phyloP scores from a whole-genome alignment of 2,888 invertebrate species.

The Lottia scabra region DNA sequence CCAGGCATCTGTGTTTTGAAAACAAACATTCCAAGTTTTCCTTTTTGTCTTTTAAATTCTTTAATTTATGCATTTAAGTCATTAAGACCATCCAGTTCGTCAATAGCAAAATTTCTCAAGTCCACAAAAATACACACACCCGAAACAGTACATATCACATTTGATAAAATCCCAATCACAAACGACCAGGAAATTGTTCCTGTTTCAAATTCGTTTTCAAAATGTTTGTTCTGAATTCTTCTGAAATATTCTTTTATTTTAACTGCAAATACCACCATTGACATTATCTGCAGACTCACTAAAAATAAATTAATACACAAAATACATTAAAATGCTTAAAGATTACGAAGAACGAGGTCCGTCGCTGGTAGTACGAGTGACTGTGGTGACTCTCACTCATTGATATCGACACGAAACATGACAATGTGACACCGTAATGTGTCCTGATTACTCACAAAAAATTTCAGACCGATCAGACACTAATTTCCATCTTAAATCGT shows the following conservation, averaged over 20 bases:
- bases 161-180: conserved; percentile 38
- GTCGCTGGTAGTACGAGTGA: no score
- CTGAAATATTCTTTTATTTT: conserved; percentile 36
- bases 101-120: conserved; percentile 37
- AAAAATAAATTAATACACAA: conserved; percentile 21
- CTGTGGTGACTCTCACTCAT: no score
- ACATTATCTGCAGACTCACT: conserved; percentile 50
- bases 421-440: no score
- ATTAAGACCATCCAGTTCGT: conserved; percentile 15
- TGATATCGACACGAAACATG: no score
- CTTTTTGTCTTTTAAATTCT: no score
- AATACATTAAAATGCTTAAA: not conserved
- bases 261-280: conserved; percentile 41
- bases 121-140: conserved; percentile 42
- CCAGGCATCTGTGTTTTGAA: no score
- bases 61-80: no score
- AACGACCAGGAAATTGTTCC: conserved; percentile 43
- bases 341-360: not conserved
- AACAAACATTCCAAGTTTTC: no score
- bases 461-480: no score
- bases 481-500: no score
- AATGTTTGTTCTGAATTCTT: conserved; percentile 31
- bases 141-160: conserved; percentile 38
- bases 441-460: no score
- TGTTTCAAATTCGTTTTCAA: conserved; percentile 25